These are phyloP conservation scores for Synodontis membranacea DNA, from an alignment of 2,113 vertebrate genomes.

Conservation along the genomic window DNA sequence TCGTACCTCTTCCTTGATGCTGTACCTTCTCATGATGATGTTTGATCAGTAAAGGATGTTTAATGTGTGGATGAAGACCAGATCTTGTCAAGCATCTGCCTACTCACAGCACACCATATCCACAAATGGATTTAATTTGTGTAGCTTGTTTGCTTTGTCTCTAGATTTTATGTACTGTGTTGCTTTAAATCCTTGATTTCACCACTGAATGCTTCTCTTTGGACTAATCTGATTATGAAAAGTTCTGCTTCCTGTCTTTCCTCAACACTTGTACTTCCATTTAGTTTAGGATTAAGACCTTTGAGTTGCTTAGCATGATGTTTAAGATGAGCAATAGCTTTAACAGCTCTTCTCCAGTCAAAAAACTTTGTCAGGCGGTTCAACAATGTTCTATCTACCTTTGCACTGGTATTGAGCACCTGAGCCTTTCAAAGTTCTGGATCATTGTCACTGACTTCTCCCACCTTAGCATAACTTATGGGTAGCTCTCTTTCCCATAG, in stretches of 20 bases:
- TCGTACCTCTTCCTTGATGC: background rate
- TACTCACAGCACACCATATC: background rate
- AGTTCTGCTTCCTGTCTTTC: slow-evolving; percentile 10
- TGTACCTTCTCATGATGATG: background rate
- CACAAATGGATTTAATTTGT: background rate
- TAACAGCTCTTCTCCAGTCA: too few species aligned
- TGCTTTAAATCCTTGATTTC: too few species aligned
- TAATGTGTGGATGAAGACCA: background rate
- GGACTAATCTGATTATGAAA: too few species aligned
- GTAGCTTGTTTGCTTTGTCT: background rate
- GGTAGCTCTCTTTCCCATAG: background rate
- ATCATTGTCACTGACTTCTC: background rate
- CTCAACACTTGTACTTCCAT: background rate
- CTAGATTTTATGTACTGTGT: too few species aligned
- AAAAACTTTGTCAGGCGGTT: too few species aligned
- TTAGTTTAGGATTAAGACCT: too few species aligned
- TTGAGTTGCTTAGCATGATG: too few species aligned
- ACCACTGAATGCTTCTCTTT: background rate
- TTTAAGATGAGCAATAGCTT: too few species aligned
- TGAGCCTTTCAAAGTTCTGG: background rate
- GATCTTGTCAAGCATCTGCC: background rate
- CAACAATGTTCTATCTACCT: too few species aligned
- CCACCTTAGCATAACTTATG: background rate
- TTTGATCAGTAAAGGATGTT: background rate
- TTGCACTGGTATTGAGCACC: background rate